A percentile compares a stretch with the other conserved stretches of the same genome.
Evolutionary conservation across 2,113 vertebrate species (phyloP).

Genomic region (Cavia aperea): DNA sequence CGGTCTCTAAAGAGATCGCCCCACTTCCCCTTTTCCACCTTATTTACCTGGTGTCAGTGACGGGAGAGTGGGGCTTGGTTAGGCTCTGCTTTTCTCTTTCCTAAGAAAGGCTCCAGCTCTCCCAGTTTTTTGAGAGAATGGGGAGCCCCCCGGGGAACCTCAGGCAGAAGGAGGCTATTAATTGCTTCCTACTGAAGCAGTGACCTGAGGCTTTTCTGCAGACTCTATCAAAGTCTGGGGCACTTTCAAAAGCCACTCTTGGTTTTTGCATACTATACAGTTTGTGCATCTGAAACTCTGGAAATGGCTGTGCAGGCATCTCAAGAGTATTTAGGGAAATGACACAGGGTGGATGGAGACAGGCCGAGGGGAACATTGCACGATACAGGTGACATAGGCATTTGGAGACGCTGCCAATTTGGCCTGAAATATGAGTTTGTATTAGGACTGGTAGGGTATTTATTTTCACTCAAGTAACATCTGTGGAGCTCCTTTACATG

Average conservation of each 20-base stretch:
- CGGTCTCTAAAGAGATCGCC: accelerated
- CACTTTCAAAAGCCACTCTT: not conserved
- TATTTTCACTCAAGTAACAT: not conserved
- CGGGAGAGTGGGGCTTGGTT: not conserved
- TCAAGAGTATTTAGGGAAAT: not conserved
- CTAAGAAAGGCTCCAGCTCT: not conserved
- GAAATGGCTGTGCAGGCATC: not conserved
- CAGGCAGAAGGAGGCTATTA: not conserved
- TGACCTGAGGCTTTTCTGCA: not conserved
- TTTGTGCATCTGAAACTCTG: not conserved
- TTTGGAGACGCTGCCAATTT: not conserved
- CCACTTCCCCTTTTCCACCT: not conserved
- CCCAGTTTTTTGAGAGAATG: not conserved
- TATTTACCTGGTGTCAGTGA: not conserved
- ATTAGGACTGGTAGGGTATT: not conserved
- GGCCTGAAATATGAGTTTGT: not conserved
- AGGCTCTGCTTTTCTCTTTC: not conserved
- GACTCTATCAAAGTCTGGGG: not conserved
- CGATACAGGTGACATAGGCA: not conserved
- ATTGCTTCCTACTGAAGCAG: not conserved
- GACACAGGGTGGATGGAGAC: no score
- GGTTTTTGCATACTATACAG: not conserved
- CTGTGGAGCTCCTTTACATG: not conserved
- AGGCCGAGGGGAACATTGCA: not conserved
- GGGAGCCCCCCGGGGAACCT: not conserved